Evolutionary conservation across 2,797 vertebrate species (phyloP).

Genomic region (Poeciliopsis turneri): DNA sequence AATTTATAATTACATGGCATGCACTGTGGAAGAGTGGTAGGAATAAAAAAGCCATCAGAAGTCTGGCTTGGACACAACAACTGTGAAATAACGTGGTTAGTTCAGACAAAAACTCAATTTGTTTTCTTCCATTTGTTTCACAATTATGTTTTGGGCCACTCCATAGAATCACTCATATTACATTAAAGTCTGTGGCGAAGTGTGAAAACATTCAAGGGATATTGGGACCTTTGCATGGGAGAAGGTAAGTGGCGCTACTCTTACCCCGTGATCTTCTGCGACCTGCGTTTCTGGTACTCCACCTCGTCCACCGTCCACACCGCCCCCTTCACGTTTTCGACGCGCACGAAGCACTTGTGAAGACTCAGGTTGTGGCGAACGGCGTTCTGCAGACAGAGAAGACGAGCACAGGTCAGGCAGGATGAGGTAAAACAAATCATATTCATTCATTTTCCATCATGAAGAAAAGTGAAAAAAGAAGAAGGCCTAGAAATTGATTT

Average conservation of each 20-base stretch:
- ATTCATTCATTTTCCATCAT: conserved; percentile 58
- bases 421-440: conserved; percentile 49
- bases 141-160: not conserved
- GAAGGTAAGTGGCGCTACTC: conserved; percentile 18
- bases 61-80: not conserved
- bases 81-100: not conserved
- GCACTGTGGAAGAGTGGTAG: not conserved
- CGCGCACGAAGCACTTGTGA: conserved; percentile 99
- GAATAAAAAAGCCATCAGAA: not conserved
- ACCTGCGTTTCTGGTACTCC: conserved; percentile 99
- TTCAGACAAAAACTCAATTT: not conserved
- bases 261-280: conserved; percentile 99
- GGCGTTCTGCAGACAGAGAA: conserved; percentile 88
- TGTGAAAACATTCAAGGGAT: not conserved
- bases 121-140: not conserved
- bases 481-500: conserved; percentile 56
- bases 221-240: not conserved
- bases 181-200: not conserved
- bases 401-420: conserved; percentile 46
- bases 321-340: conserved; percentile 99
- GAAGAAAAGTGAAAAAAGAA: conserved; percentile 18
- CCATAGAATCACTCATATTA: not conserved
- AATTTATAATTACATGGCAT: not conserved
- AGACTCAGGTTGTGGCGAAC: conserved; percentile 99
- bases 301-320: conserved; percentile 99